Conservation (phyloP, 2,113 vertebrate species). For the Tragelaphus scriptus region DNA sequence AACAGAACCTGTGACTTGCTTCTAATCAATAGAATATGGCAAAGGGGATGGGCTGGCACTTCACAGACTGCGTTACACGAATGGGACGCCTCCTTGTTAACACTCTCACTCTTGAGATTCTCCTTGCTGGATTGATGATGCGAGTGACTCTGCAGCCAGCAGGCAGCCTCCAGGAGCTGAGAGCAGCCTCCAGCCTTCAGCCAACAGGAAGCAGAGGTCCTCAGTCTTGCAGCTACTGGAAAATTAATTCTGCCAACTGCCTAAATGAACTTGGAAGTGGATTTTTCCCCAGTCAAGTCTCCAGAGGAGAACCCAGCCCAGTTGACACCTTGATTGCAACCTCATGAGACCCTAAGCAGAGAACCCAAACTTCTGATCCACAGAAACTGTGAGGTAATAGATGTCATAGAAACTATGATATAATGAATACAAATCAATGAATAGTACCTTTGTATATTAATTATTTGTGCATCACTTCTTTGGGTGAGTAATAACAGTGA, state of each 20-base stretch:
- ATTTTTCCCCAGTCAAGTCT: background rate
- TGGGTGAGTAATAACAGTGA: background rate
- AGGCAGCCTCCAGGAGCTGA: background rate
- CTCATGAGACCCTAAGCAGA: background rate
- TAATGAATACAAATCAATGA: background rate
- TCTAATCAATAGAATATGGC: background rate
- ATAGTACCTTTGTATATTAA: background rate
- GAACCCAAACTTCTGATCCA: background rate
- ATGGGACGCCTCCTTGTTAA: background rate
- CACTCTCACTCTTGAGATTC: background rate
- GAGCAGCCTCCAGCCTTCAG: background rate
- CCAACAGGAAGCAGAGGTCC: background rate
- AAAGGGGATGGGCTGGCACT: background rate
- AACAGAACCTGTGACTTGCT: background rate
- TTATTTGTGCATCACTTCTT: background rate
- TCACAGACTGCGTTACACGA: rapidly evolving
- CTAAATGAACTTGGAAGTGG: background rate
- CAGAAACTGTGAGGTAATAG: background rate
- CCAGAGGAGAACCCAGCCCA: background rate
- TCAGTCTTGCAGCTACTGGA: background rate
- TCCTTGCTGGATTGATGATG: too few relatives aligned
- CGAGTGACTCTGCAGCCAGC: rapidly evolving
- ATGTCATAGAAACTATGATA: background rate
- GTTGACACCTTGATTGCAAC: background rate
- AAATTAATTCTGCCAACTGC: background rate